Evolutionary conservation across 1,140 invertebrate genomes (phyloP).

Genomic region (Chironomus tepperi): DNA sequence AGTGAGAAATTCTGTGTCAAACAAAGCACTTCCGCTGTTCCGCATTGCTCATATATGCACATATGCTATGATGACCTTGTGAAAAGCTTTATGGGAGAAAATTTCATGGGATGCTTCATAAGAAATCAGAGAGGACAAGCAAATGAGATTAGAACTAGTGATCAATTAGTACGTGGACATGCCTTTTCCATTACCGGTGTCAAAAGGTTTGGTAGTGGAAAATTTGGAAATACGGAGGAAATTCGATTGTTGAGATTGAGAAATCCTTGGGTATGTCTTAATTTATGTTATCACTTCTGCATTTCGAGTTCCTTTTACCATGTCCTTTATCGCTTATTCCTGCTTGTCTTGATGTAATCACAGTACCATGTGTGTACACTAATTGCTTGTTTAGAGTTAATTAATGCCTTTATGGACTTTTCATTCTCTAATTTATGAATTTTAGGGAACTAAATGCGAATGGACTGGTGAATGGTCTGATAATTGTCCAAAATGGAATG

Average conservation of each 20-base stretch:
- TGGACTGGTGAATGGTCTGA: slow-evolving; percentile 98
- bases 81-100: slow-evolving; percentile 86
- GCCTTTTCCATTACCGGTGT: slow-evolving; percentile 92
- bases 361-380: no score
- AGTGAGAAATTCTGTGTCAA: slow-evolving; percentile 90
- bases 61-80: slow-evolving; percentile 89
- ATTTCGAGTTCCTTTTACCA: no score
- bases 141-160: slow-evolving; percentile 84
- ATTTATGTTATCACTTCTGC: no score
- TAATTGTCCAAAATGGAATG: slow-evolving; percentile 87
- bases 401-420: no score
- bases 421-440: no score
- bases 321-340: no score
- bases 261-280: slow-evolving; percentile 81
- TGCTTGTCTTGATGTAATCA: no score
- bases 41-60: no score
- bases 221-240: slow-evolving; percentile 67
- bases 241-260: slow-evolving; percentile 81
- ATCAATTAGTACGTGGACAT: slow-evolving; percentile 90
- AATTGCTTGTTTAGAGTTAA: no score
- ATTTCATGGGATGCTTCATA: slow-evolving; percentile 95
- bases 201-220: slow-evolving; percentile 79
- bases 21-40: no score
- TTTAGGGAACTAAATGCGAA: slow-evolving; percentile 81
- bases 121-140: slow-evolving; percentile 75